These are phyloP conservation scores for Drosophila flavopinicola DNA, from an alignment of 2,888 invertebrate species.

Conservation along the genomic window DNA sequence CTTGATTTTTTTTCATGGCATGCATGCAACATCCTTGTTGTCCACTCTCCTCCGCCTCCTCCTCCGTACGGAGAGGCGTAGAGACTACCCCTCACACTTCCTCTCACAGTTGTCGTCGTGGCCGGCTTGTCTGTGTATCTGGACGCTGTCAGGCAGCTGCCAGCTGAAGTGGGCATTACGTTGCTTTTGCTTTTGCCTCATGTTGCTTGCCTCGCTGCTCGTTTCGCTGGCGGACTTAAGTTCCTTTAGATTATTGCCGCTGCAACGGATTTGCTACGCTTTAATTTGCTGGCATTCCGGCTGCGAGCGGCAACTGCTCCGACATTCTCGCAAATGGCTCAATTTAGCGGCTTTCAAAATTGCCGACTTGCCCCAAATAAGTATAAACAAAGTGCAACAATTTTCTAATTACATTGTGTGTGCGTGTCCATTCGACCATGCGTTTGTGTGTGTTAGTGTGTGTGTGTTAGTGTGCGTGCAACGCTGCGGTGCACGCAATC, in stretches of 20 bases:
- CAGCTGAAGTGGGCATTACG: slow-evolving; percentile 81
- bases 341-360: slow-evolving; percentile 68
- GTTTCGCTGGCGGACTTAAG: slow-evolving; percentile 40
- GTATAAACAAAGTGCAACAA: slow-evolving; percentile 76
- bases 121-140: slow-evolving; percentile 59
- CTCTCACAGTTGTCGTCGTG: slow-evolving; percentile 19
- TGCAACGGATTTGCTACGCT: slow-evolving; percentile 30
- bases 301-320: slow-evolving; percentile 8
- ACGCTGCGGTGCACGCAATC: slow-evolving; percentile 56
- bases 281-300: slow-evolving; percentile 39
- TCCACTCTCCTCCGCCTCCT: slow-evolving; percentile 3
- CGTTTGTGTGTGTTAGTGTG: slow-evolving; percentile 2
- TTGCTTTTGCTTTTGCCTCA: slow-evolving; percentile 37
- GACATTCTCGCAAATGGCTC: slow-evolving; percentile 60
- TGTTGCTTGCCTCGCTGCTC: slow-evolving; percentile 7
- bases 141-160: slow-evolving; percentile 79
- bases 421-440: not conserved
- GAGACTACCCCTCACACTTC: no score
- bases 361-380: slow-evolving; percentile 52
- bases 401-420: slow-evolving; percentile 71
- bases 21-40: slow-evolving; percentile 40
- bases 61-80: no score
- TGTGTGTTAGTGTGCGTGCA: slow-evolving; percentile 12
- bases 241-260: slow-evolving; percentile 40
- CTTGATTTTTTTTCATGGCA: slow-evolving; percentile 46